phyloP scores from a whole-genome alignment of 1,140 invertebrate species.

The Orussus abietinus region DNA sequence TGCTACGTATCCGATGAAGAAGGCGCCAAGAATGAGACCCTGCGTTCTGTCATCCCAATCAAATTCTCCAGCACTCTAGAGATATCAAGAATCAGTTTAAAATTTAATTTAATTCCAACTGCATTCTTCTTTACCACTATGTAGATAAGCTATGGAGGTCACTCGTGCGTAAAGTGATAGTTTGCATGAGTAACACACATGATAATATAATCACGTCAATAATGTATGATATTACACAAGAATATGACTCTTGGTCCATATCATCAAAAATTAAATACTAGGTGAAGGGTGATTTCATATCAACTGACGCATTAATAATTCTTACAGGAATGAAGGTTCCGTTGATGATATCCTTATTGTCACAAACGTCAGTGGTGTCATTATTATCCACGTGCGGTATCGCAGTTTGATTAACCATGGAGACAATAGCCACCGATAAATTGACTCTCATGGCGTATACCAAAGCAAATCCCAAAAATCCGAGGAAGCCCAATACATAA shows the following conservation, averaged over 20 bases:
- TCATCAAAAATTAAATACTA: slow-evolving; percentile 1
- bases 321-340: slow-evolving; percentile 57
- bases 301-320: slow-evolving; percentile 19
- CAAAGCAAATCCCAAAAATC: slow-evolving; percentile 75
- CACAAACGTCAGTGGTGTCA: slow-evolving; percentile 60
- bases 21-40: slow-evolving; percentile 77
- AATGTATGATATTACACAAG: no score
- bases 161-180: no score
- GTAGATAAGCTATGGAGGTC: no score
- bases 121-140: no score
- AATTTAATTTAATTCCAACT: slow-evolving; percentile 11
- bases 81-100: slow-evolving; percentile 26
- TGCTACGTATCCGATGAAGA: slow-evolving; percentile 83
- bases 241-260: no score
- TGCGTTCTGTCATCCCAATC: slow-evolving; percentile 74
- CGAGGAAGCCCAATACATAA: slow-evolving; percentile 73
- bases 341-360: slow-evolving; percentile 52
- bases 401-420: slow-evolving; percentile 82
- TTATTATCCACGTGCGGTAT: slow-evolving; percentile 56
- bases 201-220: no score
- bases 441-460: slow-evolving; percentile 91
- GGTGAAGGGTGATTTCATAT: background rate
- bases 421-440: slow-evolving; percentile 88
- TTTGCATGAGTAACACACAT: no score
- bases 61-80: slow-evolving; percentile 71